Base-by-base conservation (phyloP, 2,113 vertebrate genomes). In the Macrotus californicus region DNA sequence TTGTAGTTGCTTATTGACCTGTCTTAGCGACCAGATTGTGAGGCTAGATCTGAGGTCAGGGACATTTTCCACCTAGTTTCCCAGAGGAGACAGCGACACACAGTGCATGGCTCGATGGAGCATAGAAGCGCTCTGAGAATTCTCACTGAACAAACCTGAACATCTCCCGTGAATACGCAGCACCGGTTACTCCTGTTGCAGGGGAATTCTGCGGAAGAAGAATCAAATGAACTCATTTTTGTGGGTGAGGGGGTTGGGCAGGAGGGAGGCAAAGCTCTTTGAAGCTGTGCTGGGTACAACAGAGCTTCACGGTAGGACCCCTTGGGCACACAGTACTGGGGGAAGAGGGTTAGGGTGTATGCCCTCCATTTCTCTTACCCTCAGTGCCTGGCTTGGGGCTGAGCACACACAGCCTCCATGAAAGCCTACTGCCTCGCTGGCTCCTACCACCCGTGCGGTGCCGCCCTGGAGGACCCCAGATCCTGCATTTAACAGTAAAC, bases 111-210 rank as follows among this genome's bases (percentile, higher is more conserved):
- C 52, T 31, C 1, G 7, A 81, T 16, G 64, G 56, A 13, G 16
- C 56, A 50, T 3, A 24, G 21, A 34, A 21, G 10, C 34, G n/a
- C 31, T 87, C 39, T 18, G 39, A 8, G 73, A 21, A 50, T 39
- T 34, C 46, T 67, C 3, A 15, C 2, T 48, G 46, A 39, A 36
- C 43, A 26, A 31, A 34, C 18, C 43, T 19, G 46, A 34, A 19
- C 18, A 4, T 46, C 24, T 19, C 6, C 16, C 54, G 1, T 24
- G 31, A 29, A 41, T 6, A 4, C 0, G 9, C 21, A n/a, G 36
- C 43, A 66, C 75, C 52, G 41, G 19, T 52, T 29, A 16, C 43
- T 86, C 0, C 0, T 21, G 73, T 5, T 50, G 43, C 8, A 41
- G n/a, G 36, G 21, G 43, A n/a, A 64, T 80, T 72, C 73, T 66